Conservation (phyloP, 2,113 vertebrate genomes). For the Promerops cafer region DNA sequence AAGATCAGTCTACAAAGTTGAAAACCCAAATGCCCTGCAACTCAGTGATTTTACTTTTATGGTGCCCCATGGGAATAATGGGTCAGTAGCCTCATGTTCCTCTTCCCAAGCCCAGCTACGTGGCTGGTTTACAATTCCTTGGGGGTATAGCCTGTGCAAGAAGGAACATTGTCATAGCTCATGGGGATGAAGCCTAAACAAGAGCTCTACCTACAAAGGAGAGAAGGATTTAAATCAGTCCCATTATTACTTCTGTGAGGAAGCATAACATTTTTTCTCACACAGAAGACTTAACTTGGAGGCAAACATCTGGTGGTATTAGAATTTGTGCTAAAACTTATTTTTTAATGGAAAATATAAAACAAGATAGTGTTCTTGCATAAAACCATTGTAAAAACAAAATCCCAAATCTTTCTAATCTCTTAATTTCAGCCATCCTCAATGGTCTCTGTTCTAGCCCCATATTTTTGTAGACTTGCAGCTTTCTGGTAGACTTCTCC, state of each 20-base stretch:
- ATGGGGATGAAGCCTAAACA: not conserved
- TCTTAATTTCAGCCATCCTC: not conserved
- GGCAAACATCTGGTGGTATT: not conserved
- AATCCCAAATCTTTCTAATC: not conserved
- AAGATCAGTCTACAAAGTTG: not conserved
- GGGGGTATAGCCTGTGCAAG: not conserved
- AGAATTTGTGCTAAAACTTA: not conserved
- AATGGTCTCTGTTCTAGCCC: accelerated
- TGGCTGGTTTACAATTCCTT: not conserved
- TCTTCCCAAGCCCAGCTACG: not conserved
- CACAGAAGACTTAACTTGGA: not conserved
- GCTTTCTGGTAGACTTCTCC: not conserved
- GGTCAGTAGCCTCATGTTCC: not conserved
- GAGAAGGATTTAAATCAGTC: not conserved
- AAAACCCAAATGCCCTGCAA: not conserved
- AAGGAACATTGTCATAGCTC: not conserved
- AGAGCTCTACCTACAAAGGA: not conserved
- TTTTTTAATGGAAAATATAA: not conserved
- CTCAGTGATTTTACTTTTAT: not conserved
- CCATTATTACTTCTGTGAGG: not conserved
- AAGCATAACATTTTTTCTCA: not conserved
- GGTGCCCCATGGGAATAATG: not conserved
- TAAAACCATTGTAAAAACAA: not conserved
- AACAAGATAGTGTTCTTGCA: not conserved
- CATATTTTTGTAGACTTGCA: not conserved